A percentile compares a stretch with the other conserved stretches of the same genome.
Conservation (phyloP, 1,140 invertebrate genomes). For the Tetragnatha versicolor region DNA sequence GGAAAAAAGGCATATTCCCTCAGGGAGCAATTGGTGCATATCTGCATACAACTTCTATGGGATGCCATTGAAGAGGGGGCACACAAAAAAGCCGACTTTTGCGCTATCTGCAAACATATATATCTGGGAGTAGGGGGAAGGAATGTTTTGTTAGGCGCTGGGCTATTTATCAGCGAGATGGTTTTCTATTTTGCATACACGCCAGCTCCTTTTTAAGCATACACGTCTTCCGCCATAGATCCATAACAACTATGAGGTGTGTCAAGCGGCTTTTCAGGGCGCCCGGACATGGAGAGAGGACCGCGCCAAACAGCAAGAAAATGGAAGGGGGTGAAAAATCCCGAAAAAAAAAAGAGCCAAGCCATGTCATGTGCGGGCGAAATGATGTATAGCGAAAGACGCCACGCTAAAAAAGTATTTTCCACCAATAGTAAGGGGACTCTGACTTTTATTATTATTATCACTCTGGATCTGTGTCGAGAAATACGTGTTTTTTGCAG, state of each 20-base stretch:
- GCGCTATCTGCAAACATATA: slow-evolving; percentile 48
- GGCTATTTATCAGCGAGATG: slow-evolving; percentile 55
- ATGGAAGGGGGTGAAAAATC: neutral
- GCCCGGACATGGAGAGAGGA: slow-evolving; percentile 48
- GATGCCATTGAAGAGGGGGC: neutral
- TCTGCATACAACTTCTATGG: slow-evolving; percentile 41
- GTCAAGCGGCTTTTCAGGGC: slow-evolving; percentile 50
- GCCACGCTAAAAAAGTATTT: slow-evolving; percentile 42
- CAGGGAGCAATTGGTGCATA: slow-evolving; percentile 53
- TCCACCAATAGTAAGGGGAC: neutral
- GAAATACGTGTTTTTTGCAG: slow-evolving; percentile 40
- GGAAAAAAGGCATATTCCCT: slow-evolving; percentile 44
- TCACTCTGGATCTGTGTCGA: neutral
- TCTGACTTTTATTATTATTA: neutral
- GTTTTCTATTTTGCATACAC: slow-evolving; percentile 56
- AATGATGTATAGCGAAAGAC: slow-evolving; percentile 54
- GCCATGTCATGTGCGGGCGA: slow-evolving; percentile 48
- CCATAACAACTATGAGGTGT: slow-evolving; percentile 51
- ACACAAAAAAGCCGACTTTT: slow-evolving; percentile 34
- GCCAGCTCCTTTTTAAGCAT: slow-evolving; percentile 46
- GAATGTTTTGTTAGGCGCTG: slow-evolving; percentile 47
- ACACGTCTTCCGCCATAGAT: slow-evolving; percentile 37
- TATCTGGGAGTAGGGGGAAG: neutral
- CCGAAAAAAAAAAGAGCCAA: neutral
- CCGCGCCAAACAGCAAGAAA: slow-evolving; percentile 53